Evolutionary conservation across 2,113 vertebrate genomes (phyloP), one percentile per base, ranked within the genome.

Genomic region (Marmota flaviventris): DNA sequence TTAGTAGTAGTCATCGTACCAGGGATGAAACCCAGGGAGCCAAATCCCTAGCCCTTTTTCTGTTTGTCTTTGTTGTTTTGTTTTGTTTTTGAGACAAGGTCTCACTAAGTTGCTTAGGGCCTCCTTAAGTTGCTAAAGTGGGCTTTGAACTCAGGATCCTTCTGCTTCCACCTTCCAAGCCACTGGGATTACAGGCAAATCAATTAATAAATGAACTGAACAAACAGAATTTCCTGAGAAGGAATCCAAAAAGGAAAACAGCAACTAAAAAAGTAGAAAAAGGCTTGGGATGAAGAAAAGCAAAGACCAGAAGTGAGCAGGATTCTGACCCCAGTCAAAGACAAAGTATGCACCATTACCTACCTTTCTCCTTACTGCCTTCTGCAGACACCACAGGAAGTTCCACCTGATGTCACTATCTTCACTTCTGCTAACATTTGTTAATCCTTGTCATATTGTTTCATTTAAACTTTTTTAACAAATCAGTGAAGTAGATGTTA

Each of bases 401-500:
- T 14, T 63, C 34, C 48, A 24, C 4, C 0, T 2, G 20, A 1
- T 48, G 76, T 48, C 13, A 51, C 0, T 0, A 39, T 29, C 7
- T 32, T 83, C 45, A 65, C 25, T 75, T 86, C 32, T 73, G 24
- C 34, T 22, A 32, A 53, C 51, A 13, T 51, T 82, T 81, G 8
- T 12, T 56, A 24, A 77, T 89, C 13, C 61, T 82, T 76, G 32
- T 8, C 45, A 11, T 34, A 51, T 39, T 34, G 29, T 42, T 88
- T 81, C 48, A 88, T n/a, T 94, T 17, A 76, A 84, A 6, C 45
- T 18, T 91, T 91, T 27, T 90, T 11, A 90, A 72, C 51, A 84
- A 79, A 63, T 4, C 32, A n/a, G 8, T n/a, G 48, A 96, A 42
- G 22, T 27, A 24, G 20, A 2, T 58, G 51, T 12, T 67, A 29